Evolutionary conservation across 2,888 invertebrate genomes (phyloP).

Genomic region (Leucoma salicis): DNA sequence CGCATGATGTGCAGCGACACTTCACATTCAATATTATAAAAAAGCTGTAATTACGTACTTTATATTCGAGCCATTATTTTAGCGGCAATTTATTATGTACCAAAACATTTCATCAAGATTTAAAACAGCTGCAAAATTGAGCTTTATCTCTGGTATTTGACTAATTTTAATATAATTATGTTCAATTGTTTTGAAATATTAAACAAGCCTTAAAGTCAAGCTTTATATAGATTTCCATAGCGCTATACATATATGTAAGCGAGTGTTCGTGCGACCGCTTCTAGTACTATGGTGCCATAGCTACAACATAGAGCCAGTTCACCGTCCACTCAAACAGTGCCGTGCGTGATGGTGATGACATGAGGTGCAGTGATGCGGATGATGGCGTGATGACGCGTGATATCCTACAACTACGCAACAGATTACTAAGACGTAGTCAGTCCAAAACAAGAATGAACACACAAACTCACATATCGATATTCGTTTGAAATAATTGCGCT

Average conservation of each 20-base stretch:
- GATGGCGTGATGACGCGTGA: conserved; percentile 57
- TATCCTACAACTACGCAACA: conserved; percentile 63
- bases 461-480: conserved; percentile 16
- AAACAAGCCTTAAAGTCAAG: too few relatives aligned
- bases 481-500: too few relatives aligned
- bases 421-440: conserved; percentile 58
- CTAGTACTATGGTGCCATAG: conserved; percentile 4
- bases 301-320: conserved; percentile 49
- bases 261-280: conserved; percentile 5
- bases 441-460: conserved; percentile 43
- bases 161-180: too few relatives aligned
- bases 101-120: not conserved
- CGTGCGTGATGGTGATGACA: conserved; percentile 63
- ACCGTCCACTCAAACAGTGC: conserved; percentile 75
- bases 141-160: too few relatives aligned
- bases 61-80: conserved; percentile 16
- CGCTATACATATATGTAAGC: conserved; percentile 23
- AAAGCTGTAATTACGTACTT: conserved; percentile 27
- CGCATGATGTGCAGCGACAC: conserved; percentile 20
- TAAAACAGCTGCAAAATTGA: too few relatives aligned
- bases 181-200: too few relatives aligned
- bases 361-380: conserved; percentile 79
- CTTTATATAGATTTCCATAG: too few relatives aligned
- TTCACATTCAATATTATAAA: conserved; percentile 29
- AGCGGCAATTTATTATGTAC: conserved; percentile 7